Conservation (phyloP, 2,797 vertebrate genomes). For the Tauraco hartlaubi region DNA sequence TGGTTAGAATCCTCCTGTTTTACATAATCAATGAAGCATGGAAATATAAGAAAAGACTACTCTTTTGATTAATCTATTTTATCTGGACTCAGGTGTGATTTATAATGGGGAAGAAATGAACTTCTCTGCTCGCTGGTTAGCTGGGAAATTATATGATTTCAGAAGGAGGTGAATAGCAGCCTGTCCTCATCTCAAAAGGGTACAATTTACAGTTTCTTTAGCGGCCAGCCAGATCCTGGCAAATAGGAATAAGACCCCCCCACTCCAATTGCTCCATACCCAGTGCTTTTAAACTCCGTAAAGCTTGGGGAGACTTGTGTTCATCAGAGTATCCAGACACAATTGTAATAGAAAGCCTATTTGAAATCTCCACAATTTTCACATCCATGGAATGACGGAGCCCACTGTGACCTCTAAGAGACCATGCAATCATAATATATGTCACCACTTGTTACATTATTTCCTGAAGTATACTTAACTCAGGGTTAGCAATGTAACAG, state of each 20-base stretch:
- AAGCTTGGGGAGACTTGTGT: background rate
- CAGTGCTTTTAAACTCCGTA: background rate
- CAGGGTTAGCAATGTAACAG: background rate
- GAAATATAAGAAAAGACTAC: background rate
- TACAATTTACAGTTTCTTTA: background rate
- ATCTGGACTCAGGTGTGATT: background rate
- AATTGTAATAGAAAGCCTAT: background rate
- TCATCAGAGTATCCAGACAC: background rate
- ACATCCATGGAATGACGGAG: accelerated
- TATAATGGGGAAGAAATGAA: background rate
- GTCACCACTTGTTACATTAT: background rate
- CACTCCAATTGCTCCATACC: accelerated
- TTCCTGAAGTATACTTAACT: background rate
- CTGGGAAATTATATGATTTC: background rate
- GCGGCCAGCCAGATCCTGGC: background rate
- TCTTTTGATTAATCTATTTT: background rate
- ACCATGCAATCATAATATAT: background rate
- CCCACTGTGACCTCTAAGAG: background rate
- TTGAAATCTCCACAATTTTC: background rate
- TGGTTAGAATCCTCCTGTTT: background rate
- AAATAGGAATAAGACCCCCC: background rate
- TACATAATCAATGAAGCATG: background rate
- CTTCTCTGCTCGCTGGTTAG: background rate
- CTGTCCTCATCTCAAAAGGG: background rate
- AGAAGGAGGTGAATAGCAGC: background rate